These are phyloP conservation scores for Lordiphosa mommai DNA, from an alignment of 1,140 invertebrate genomes.

Conservation along the genomic window DNA sequence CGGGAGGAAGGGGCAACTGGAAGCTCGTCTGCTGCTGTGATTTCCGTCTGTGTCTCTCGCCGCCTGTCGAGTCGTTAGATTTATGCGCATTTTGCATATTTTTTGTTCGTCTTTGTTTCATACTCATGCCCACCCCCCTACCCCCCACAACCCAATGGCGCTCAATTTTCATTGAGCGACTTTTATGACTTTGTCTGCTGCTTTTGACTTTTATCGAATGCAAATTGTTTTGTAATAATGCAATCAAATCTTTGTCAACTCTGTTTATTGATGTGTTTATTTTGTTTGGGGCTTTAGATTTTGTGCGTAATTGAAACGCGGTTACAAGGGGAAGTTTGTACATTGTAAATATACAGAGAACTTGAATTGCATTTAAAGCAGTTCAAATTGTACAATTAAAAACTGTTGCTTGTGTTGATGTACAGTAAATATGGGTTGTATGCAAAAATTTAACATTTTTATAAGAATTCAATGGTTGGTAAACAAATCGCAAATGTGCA, in stretches of 20 bases:
- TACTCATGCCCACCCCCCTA: constrained; percentile 25
- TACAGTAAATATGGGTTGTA: too few species aligned
- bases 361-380: too few species aligned
- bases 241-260: constrained; percentile 70
- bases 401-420: too few species aligned
- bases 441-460: too few species aligned
- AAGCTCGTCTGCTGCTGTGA: constrained; percentile 35
- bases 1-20: constrained; percentile 19
- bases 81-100: constrained; percentile 76
- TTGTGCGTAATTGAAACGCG: constrained; percentile 33
- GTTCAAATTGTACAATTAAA: too few species aligned
- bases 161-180: constrained; percentile 71
- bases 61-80: constrained; percentile 51
- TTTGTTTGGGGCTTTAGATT: constrained; percentile 32
- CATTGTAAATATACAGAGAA: too few species aligned
- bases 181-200: constrained; percentile 70
- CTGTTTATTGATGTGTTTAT: constrained; percentile 73
- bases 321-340: too few species aligned
- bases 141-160: neutral
- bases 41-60: constrained; percentile 29
- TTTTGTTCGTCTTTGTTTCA: constrained; percentile 45
- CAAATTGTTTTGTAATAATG: constrained; percentile 77
- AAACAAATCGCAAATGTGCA: too few species aligned
- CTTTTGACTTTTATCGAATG: constrained; percentile 71
- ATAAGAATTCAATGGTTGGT: too few species aligned